phyloP scores from a whole-genome alignment of 2,797 vertebrate genomes.

The Antrozous pallidus region DNA sequence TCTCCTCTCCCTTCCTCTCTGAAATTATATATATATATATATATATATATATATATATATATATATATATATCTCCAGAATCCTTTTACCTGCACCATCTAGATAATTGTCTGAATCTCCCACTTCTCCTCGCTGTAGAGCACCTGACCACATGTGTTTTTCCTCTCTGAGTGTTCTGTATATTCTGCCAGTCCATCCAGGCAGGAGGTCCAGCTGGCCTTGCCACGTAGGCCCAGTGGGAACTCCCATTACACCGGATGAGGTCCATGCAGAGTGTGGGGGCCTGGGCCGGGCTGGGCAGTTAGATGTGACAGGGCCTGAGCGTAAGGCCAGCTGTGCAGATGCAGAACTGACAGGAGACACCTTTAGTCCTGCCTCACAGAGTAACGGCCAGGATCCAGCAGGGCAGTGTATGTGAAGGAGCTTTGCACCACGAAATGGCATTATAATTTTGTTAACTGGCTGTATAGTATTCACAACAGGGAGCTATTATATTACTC shows the following conservation, averaged over 20 bases:
- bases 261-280: not conserved
- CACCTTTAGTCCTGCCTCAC: not conserved
- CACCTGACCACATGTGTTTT: not conserved
- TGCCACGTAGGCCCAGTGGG: not conserved
- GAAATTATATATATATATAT: too few relatives aligned
- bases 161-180: not conserved
- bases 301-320: not conserved
- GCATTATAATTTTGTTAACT: not conserved
- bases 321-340: not conserved
- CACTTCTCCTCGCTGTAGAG: not conserved
- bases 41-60: too few relatives aligned
- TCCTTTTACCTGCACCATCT: not conserved
- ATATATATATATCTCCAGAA: not conserved
- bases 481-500: not conserved
- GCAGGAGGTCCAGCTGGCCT: not conserved
- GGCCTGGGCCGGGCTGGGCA: not conserved
- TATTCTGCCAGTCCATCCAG: not conserved
- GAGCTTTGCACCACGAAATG: not conserved
- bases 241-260: not conserved
- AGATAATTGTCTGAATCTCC: not conserved
- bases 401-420: not conserved
- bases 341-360: not conserved
- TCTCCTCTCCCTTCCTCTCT: too few relatives aligned
- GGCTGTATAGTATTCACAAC: not conserved
- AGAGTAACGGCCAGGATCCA: not conserved